These are phyloP conservation scores for Andrena minutula DNA, from an alignment of 2,888 invertebrate genomes.

Conservation along the genomic window DNA sequence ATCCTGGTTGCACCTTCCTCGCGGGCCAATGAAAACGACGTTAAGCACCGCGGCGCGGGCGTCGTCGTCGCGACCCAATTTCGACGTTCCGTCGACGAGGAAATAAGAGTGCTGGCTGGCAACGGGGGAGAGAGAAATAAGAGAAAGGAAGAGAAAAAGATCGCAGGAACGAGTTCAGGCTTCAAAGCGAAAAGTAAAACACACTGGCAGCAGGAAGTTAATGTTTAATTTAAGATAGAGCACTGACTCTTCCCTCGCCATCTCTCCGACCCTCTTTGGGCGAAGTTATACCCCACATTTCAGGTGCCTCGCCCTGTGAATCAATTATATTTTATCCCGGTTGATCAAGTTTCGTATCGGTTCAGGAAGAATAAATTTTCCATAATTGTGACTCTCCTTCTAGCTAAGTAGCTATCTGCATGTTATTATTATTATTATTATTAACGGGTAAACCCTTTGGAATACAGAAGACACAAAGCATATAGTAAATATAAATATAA, in stretches of 20 bases:
- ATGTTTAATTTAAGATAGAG: slow-evolving; percentile 82
- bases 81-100: slow-evolving; percentile 53
- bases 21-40: slow-evolving; percentile 49
- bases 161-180: slow-evolving; percentile 40
- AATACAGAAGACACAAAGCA: no score
- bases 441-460: no score
- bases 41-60: slow-evolving; percentile 35
- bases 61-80: slow-evolving; percentile 60
- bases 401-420: not conserved
- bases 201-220: slow-evolving; percentile 76
- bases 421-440: no score
- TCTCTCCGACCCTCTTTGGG: slow-evolving; percentile 58
- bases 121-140: slow-evolving; percentile 15
- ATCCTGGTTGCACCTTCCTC: not conserved
- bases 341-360: not conserved
- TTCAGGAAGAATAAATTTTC: slow-evolving; percentile 32
- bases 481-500: no score
- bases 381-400: not conserved
- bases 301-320: slow-evolving; percentile 66
- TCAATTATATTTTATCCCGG: slow-evolving; percentile 26
- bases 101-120: slow-evolving; percentile 54
- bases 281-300: slow-evolving; percentile 39
- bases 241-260: slow-evolving; percentile 54
- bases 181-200: slow-evolving; percentile 80
- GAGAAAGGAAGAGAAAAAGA: slow-evolving; percentile 26